Conservation (phyloP, 1,140 invertebrate species). For the Venturia canescens region DNA sequence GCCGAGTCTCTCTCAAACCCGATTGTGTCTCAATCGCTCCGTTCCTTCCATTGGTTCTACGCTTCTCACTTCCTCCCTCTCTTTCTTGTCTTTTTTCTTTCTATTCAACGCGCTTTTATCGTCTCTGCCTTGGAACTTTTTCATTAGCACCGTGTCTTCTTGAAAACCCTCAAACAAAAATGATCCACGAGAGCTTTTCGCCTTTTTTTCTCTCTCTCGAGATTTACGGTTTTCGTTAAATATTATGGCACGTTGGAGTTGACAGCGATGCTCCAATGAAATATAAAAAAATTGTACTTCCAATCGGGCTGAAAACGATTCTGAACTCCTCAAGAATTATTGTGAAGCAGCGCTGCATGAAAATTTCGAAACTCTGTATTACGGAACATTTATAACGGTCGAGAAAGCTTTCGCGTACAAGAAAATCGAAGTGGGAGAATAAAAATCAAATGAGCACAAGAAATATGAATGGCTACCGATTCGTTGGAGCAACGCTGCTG, state of each 20-base stretch:
- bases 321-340: neutral
- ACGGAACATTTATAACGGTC: no score
- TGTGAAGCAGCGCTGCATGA: no score
- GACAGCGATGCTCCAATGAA: neutral
- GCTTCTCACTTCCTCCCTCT: neutral
- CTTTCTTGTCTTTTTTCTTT: constrained; percentile 23
- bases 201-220: constrained; percentile 7
- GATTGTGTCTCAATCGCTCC: constrained; percentile 28
- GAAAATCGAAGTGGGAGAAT: no score
- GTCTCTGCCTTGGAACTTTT: constrained; percentile 64
- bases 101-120: neutral
- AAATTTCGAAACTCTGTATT: no score
- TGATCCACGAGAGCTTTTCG: constrained; percentile 40
- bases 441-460: no score
- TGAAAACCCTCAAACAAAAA: constrained; percentile 53
- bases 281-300: neutral
- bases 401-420: no score
- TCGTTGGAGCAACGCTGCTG: no score
- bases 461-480: no score
- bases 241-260: constrained; percentile 26
- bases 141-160: constrained; percentile 73
- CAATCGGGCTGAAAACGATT: no score
- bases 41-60: constrained; percentile 21
- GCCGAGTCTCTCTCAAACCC: constrained; percentile 25
- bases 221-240: neutral